These are phyloP conservation scores for Folsomia manolachei DNA, from an alignment of 2,888 invertebrate species.

Conservation along the genomic window DNA sequence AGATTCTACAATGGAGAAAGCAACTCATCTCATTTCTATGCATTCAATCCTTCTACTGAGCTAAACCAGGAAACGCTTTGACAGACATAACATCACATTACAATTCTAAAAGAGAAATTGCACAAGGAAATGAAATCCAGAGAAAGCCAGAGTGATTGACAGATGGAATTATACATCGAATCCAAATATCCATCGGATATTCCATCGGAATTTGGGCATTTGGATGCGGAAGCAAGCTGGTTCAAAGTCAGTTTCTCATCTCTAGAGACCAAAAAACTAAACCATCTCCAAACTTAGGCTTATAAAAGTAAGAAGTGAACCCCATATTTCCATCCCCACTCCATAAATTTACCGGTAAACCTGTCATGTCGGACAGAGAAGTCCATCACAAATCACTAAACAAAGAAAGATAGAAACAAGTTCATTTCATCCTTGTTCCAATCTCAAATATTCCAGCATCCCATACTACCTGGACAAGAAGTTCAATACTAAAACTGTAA, in stretches of 20 bases:
- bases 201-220: background rate
- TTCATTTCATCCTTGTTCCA: background rate
- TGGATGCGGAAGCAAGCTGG: background rate
- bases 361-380: background rate
- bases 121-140: background rate
- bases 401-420: no score
- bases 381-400: background rate
- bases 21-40: no score
- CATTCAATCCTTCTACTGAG: no score
- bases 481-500: background rate
- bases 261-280: background rate
- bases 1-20: no score
- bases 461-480: background rate
- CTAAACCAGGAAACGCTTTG: no score
- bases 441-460: no score
- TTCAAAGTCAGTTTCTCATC: background rate
- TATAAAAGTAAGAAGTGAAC: background rate
- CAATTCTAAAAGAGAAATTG: background rate
- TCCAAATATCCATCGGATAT: conserved; percentile 6
- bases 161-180: background rate
- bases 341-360: conserved; percentile 11
- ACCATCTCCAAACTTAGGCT: no score
- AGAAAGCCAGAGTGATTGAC: background rate
- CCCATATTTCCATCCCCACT: conserved; percentile 14
- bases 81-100: no score